Percentiles rank a stretch among this genome's conserved stretches.
These are phyloP conservation scores for Scaptomyza tumidula DNA, from an alignment of 2,888 invertebrate genomes.

Conservation along the genomic window DNA sequence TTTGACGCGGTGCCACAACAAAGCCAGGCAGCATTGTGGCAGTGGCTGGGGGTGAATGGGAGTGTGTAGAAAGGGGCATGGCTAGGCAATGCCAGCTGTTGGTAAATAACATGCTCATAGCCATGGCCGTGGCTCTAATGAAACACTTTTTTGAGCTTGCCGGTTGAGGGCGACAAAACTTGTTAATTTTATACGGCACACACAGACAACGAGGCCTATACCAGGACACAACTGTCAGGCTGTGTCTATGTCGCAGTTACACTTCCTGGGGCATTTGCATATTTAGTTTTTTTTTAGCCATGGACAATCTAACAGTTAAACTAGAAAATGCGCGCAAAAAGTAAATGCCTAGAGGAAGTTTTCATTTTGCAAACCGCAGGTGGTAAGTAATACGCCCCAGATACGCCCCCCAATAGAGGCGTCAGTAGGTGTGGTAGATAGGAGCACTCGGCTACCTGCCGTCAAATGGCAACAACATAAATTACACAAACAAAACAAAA, in stretches of 20 bases:
- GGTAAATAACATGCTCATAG: slow-evolving; percentile 63
- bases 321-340: slow-evolving; percentile 62
- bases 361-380: slow-evolving; percentile 59
- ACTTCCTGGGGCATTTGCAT: slow-evolving; percentile 82
- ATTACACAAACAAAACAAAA: slow-evolving; percentile 72
- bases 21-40: slow-evolving; percentile 30
- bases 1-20: slow-evolving; percentile 61
- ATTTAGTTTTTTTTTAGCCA: slow-evolving; percentile 56
- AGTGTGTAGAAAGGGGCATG: background rate
- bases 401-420: slow-evolving; percentile 32
- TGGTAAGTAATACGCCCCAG: slow-evolving; percentile 29
- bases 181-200: slow-evolving; percentile 81
- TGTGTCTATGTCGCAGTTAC: slow-evolving; percentile 71
- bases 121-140: slow-evolving; percentile 62
- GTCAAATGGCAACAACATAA: slow-evolving; percentile 72
- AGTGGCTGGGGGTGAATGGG: background rate
- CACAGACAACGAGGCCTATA: slow-evolving; percentile 39
- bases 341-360: slow-evolving; percentile 80
- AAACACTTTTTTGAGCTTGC: slow-evolving; percentile 60
- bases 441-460: slow-evolving; percentile 51
- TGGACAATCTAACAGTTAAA: slow-evolving; percentile 60
- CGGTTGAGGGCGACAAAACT: slow-evolving; percentile 51
- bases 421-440: slow-evolving; percentile 5
- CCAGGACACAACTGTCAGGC: slow-evolving; percentile 41
- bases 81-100: slow-evolving; percentile 48